Base-by-base conservation (phyloP, 2,888 invertebrate species). In the Thera obeliscata region DNA sequence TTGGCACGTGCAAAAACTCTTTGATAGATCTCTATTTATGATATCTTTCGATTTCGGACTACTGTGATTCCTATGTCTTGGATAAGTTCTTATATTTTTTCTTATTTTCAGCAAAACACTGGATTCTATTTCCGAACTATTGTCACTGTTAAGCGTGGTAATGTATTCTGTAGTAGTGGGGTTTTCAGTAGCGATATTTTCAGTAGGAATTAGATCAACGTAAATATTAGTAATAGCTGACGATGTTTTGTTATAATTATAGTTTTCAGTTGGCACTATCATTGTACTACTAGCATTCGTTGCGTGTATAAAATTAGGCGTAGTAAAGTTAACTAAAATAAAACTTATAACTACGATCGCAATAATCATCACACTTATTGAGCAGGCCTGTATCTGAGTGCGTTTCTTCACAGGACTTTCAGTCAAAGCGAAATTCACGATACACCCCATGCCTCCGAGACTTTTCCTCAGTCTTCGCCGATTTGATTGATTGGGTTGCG, bases 331-430 rank as follows among this genome's bases (percentile, higher is more conserved):
- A 64, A 93, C 92, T 82, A 94, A 87, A 83, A 94, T 81, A 83
- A 94, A 90, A 86, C 92, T 91, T 84, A 94, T 92, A 41, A 91
- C 85, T 83, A 94, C 85, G 69, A 94, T 92, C 71, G 94, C 92
- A 82, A 94, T 79, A 78, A 94, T 90, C 91, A 93, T 93, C 80
- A 93, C 87, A 87, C 91, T 93, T 86, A 93, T 91, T 90, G 93
- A 93, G 89, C 92, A 93, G 69, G 93, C 93, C 83, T 92, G 91
- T 81, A 94, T 91, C 84, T 92, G 93, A 74, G 89, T 93, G 78
- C 91, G 84, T 78, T 91, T 94, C 74, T 91, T 93, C 54, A 91
- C 84, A 66, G 90, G 86, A 76, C 87, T 90, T 76, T 93, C 91
- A 76, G 87, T 87, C 76, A 91, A 80, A 70, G 90, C 85, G 76